A percentile compares a stretch with the other conserved stretches of the same genome.
phyloP scores from a whole-genome alignment of 2,113 vertebrate species.

The Cynopterus brachyotis region DNA sequence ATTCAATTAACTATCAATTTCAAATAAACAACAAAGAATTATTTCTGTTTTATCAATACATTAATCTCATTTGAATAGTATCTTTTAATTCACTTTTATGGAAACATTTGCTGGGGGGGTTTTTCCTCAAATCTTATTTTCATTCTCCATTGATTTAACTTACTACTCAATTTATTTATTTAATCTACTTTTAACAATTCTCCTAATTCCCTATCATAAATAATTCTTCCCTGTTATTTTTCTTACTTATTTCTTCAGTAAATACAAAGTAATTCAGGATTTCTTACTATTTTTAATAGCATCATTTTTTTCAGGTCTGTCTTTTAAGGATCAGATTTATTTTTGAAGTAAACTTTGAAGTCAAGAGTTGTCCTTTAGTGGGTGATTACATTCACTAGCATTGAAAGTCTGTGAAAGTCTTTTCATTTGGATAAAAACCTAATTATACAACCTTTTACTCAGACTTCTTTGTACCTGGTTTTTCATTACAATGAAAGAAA shows the following conservation, averaged over 20 bases:
- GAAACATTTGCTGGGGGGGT: not conserved
- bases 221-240: not conserved
- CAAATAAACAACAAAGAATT: not conserved
- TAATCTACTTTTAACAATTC: not conserved
- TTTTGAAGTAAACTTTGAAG: not conserved
- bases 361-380: not conserved
- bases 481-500: constrained; percentile 19
- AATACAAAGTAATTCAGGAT: not conserved
- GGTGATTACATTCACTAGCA: not conserved
- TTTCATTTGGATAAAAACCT: constrained; percentile 38
- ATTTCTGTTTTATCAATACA: not conserved
- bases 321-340: constrained; percentile 1
- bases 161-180: not conserved
- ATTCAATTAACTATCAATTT: not conserved
- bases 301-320: not conserved
- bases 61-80: not conserved
- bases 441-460: not conserved
- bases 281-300: not conserved
- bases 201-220: not conserved
- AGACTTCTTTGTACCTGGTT: not conserved
- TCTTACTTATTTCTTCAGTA: constrained; percentile 1
- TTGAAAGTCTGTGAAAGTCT: constrained; percentile 33
- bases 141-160: not conserved
- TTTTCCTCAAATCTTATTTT: not conserved
- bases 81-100: constrained; percentile 12